Percentiles rank a stretch among this genome's conserved stretches.
phyloP scores from a whole-genome alignment of 2,797 vertebrate genomes.

The Sciurus vulgaris region DNA sequence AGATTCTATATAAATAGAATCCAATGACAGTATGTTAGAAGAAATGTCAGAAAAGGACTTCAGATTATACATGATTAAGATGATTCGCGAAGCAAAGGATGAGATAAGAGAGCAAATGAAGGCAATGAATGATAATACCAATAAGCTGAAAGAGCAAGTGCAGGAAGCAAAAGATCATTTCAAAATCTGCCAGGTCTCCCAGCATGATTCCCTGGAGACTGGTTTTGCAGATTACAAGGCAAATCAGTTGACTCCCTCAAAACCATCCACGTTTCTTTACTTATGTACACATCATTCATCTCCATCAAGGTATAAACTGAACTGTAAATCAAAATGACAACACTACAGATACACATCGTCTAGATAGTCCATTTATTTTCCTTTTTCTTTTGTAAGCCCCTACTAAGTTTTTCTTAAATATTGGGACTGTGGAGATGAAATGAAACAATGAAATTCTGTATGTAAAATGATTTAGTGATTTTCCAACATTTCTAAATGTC shows the following conservation, averaged over 20 bases:
- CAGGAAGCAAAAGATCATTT: not conserved
- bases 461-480: not conserved
- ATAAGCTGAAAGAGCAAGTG: no score
- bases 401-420: not conserved
- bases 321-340: not conserved
- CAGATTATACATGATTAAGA: no score
- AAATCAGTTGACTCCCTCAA: not conserved
- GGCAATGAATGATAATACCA: no score
- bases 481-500: not conserved
- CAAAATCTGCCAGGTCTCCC: not conserved
- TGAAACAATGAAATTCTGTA: not conserved
- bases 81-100: no score
- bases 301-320: not conserved
- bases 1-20: no score
- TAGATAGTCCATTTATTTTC: not conserved
- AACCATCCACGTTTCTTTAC: not conserved
- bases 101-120: no score
- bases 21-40: no score
- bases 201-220: not conserved
- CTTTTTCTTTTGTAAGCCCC: not conserved
- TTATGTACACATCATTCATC: not conserved
- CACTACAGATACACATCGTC: accelerated
- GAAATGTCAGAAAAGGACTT: no score
- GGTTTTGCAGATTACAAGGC: not conserved
- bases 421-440: not conserved